phyloP scores from a whole-genome alignment of 2,888 invertebrate genomes.

The Synanthedon tipuliformis region DNA sequence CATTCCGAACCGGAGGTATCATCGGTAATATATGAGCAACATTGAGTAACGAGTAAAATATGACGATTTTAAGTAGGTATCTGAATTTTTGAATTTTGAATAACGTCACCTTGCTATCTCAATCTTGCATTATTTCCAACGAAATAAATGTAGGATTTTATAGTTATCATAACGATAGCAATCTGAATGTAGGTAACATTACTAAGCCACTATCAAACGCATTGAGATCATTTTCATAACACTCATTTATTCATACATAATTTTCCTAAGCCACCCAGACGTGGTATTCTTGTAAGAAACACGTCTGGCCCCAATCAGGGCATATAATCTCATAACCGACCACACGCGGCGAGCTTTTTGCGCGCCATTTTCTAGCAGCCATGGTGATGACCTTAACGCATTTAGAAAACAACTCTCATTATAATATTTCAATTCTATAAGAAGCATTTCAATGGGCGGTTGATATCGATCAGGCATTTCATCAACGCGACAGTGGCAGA shows the following conservation, averaged over 20 bases:
- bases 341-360: slow-evolving; percentile 42
- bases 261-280: background rate
- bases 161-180: no score
- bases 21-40: no score
- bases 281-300: slow-evolving; percentile 13
- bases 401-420: slow-evolving; percentile 8
- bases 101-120: no score
- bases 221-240: no score
- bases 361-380: slow-evolving; percentile 28
- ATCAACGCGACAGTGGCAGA: slow-evolving; percentile 43
- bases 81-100: no score
- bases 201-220: no score
- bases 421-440: slow-evolving; percentile 34
- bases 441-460: slow-evolving; percentile 52
- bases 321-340: slow-evolving; percentile 25
- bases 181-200: no score
- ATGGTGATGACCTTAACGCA: slow-evolving; percentile 24
- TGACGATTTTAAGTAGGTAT: no score
- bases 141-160: no score
- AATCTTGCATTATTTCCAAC: no score
- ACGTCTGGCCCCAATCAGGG: slow-evolving; percentile 4
- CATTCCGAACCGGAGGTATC: no score
- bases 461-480: slow-evolving; percentile 60
- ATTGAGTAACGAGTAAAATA: no score
- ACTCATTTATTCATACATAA: background rate